A percentile compares a stretch with the other conserved stretches of the same genome.
Conservation (phyloP, 2,113 vertebrate genomes). For the Mus musculus region GRCm39 chr8:9454501-9455000, state of each 20-base stretch:
- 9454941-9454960: background rate
- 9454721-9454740: background rate
- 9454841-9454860: background rate
- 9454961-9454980: background rate
- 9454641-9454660: background rate
- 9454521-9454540: background rate
- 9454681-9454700: background rate
- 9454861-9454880: background rate
- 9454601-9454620: background rate
- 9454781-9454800: background rate
- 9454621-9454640: no score
- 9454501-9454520: background rate
- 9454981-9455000: background rate
- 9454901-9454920: background rate
- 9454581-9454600: fast-evolving
- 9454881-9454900: background rate
- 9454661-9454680: no score
- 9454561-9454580: fast-evolving
- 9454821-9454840: background rate
- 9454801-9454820: background rate
- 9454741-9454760: background rate
- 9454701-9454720: background rate
- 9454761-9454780: background rate
- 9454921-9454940: background rate
- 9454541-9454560: fast-evolving